phyloP scores from a whole-genome alignment of 2,113 vertebrate genomes.

The Actinemys pallida region DNA sequence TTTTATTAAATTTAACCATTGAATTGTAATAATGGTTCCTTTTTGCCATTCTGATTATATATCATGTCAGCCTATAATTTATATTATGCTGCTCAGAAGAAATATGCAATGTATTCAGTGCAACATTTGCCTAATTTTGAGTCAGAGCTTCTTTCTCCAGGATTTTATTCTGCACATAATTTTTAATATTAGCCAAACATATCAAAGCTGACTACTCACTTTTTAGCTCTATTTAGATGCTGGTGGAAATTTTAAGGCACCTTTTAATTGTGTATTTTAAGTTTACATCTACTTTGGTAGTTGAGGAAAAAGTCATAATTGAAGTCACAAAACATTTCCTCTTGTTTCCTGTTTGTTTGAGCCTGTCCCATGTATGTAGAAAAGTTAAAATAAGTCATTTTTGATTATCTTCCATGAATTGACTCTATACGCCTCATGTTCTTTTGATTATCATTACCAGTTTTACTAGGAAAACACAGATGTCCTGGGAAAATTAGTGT shows the following conservation, averaged over 20 bases:
- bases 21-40: background rate
- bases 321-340: background rate
- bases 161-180: background rate
- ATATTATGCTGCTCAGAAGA: background rate
- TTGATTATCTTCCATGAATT: background rate
- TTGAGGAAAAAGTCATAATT: background rate
- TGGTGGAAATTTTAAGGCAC: background rate
- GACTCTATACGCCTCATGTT: background rate
- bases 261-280: fast-evolving
- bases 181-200: background rate
- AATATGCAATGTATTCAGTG: background rate
- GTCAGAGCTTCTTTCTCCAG: background rate
- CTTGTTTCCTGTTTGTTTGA: background rate
- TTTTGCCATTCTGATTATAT: background rate
- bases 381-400: background rate
- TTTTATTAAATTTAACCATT: background rate
- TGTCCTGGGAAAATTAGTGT: background rate
- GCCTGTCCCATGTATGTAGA: background rate
- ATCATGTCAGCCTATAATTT: background rate
- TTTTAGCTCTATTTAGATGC: background rate
- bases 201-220: background rate
- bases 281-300: fast-evolving
- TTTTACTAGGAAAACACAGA: background rate
- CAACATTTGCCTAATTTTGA: background rate
- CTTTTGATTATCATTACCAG: background rate